Base-by-base conservation (phyloP, 2,113 vertebrate species). In the Ammodytes marinus region DNA sequence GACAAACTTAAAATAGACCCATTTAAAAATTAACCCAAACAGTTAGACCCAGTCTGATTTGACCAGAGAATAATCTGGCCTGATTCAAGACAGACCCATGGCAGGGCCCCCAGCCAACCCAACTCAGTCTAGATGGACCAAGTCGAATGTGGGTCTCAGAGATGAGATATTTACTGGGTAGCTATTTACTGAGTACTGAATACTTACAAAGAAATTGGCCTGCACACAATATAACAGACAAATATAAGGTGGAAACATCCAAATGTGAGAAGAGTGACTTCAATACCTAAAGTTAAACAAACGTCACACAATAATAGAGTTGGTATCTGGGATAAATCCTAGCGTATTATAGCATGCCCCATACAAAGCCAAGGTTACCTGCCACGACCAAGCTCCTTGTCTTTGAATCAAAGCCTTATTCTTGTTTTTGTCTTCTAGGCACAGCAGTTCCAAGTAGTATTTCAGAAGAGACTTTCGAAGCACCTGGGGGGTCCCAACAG, bases 361-460 rank as follows among this genome's bases (percentile, higher is more conserved):
- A 45, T n/a, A 27, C 10, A 71, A 8, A 54, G 17, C 58, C 74
- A 57, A 74, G 59, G 69, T 55, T 53, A 74, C n/a, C 70, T 9
- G 39, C 69, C 43, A 4, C 53, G 37, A 54, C 59, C 55, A 13
- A 40, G 4, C 53, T 12, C 0, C 72, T 3, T 10, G 74, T 58
- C 84, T 54, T 79, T 77, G 19, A 85, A 57, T 61, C 8, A 46
- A 13, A 35, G 68, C 17, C 10, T 49, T 12, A 9, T 43, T 67
- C 40, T 77, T 53, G 35, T 77, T 45, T 52, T 59, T 77, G 52
- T 84, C 39, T 70, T 76, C 42, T 74, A 87, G 89, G 47, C 45
- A 2, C 71, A 80, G 63, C 87, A 86, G 85, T 81, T 90, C 49
- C 54, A 87, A 15, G 64, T 68, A 0, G 64, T 90, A 4, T 90